Evolutionary conservation across 2,888 invertebrate species (phyloP), one percentile per base, ranked within the genome.

Genomic region (Brachylomia viminalis): DNA sequence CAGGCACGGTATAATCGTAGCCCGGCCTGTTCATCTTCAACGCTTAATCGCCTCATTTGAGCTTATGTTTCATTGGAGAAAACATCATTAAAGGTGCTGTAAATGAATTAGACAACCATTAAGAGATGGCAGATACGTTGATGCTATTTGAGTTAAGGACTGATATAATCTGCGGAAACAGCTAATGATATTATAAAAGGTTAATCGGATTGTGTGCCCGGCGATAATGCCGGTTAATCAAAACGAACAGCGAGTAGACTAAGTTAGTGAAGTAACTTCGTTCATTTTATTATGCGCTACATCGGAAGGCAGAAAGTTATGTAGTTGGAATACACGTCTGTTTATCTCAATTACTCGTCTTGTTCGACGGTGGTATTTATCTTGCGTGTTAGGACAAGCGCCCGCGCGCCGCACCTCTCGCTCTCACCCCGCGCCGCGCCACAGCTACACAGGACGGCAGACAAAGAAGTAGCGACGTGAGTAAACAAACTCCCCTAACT

Each of bases 1-100:
- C 93, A 93, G 96, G 96, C 94, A 94, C 96, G 94, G 93, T 94
- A 89, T 95, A 96, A 89, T 96, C 95, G 94, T 95, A 96, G 92
- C 95, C 95, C 94, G 95, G 93, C 95, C 96, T 95, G 96, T 95
- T 96, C 96, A 96, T 96, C 94, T 96, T 96, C 93, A 94, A 92
- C 90, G 93, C 91, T 93, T 91, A 93, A 92, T 93, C 92, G 95
- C 94, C 93, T 95, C 96, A 96, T 96, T 95, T 94, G 95, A 93
- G 92, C 92, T 93, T 93, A 93, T 92, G 93, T 94, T 91, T 92
- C 88, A 92, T 87, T 86, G 82, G 84, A 81, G 87, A 88, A 90
- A 87, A 90, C 91, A 92, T 92, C 85, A 89, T 91, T 89, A 89
- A 86, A 86, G 87, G 75, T 79, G 82, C 92, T 92, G 90, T 86